Evolutionary conservation across 2,113 vertebrate genomes (phyloP).

Genomic region (Atrichornis clamosus): DNA sequence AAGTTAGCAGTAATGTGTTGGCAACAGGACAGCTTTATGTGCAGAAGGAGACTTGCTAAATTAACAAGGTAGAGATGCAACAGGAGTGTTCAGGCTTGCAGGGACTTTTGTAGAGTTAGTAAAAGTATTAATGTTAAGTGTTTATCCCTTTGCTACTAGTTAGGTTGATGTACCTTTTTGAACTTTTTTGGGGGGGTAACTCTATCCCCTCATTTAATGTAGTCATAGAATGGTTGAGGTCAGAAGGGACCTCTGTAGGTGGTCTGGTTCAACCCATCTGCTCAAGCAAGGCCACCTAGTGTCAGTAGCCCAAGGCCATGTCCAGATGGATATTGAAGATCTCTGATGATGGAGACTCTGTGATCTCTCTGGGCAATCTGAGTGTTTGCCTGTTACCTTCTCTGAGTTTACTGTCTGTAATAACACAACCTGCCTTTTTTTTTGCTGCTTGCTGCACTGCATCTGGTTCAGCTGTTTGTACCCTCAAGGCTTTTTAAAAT

Average conservation of each 20-base stretch:
- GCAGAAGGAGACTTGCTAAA: conserved; percentile 9
- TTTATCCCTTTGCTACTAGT: background rate
- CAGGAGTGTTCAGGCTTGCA: background rate
- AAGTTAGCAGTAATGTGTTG: conserved; percentile 25
- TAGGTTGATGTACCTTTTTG: background rate
- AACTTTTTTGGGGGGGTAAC: background rate
- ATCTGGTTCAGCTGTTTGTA: background rate
- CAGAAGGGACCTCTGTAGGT: background rate
- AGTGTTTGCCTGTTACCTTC: background rate
- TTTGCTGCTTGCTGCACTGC: background rate
- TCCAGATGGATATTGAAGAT: background rate
- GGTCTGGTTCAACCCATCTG: background rate
- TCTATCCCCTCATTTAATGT: background rate
- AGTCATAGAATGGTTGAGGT: background rate
- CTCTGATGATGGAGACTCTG: background rate
- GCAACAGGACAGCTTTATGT: conserved; percentile 54
- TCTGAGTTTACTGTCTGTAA: background rate
- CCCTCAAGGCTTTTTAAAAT: background rate
- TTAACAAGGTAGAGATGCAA: conserved; percentile 21
- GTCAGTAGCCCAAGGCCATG: background rate
- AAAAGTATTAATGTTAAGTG: conserved; percentile 20
- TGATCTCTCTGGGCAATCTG: background rate
- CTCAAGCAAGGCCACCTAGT: background rate
- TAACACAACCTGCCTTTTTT: background rate
- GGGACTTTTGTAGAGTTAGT: conserved; percentile 15